phyloP scores from a whole-genome alignment of 2,113 vertebrate genomes.

The Phyllostomus discolor region DNA sequence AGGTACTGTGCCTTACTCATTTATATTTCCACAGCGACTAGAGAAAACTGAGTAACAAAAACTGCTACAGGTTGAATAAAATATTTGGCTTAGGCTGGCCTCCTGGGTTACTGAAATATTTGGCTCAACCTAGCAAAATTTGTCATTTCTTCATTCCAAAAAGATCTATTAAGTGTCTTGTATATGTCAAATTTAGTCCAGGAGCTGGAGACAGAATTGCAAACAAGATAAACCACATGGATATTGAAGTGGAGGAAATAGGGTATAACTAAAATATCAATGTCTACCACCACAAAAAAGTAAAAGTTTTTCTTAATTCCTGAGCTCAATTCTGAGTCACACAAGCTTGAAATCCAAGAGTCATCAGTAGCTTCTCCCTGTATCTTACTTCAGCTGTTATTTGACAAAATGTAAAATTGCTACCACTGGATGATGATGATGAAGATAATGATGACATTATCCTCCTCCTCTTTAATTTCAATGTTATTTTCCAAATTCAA shows the following conservation, averaged over 20 bases:
- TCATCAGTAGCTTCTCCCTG: not conserved
- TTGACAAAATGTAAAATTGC: not conserved
- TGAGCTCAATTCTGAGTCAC: not conserved
- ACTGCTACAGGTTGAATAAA: not conserved
- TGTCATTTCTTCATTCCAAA: constrained; percentile 21
- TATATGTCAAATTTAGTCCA: not conserved
- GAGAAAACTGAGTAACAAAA: constrained; percentile 31
- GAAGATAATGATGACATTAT: not conserved
- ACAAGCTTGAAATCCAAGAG: not conserved
- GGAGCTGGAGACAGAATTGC: not conserved
- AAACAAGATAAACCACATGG: not conserved
- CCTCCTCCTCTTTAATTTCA: not conserved
- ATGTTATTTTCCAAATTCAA: not conserved
- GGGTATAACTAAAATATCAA: not conserved
- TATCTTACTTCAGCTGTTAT: not conserved
- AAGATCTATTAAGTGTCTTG: not conserved
- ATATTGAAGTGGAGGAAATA: not conserved
- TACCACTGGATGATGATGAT: not conserved
- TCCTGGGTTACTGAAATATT: not conserved
- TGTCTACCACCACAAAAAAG: no score
- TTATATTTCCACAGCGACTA: not conserved
- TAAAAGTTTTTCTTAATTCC: not conserved
- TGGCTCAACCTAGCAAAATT: not conserved
- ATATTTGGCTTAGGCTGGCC: not conserved
- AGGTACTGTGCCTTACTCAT: not conserved